Evolutionary conservation across 2,113 vertebrate species (phyloP).

Genomic region (Carollia perspicillata): DNA sequence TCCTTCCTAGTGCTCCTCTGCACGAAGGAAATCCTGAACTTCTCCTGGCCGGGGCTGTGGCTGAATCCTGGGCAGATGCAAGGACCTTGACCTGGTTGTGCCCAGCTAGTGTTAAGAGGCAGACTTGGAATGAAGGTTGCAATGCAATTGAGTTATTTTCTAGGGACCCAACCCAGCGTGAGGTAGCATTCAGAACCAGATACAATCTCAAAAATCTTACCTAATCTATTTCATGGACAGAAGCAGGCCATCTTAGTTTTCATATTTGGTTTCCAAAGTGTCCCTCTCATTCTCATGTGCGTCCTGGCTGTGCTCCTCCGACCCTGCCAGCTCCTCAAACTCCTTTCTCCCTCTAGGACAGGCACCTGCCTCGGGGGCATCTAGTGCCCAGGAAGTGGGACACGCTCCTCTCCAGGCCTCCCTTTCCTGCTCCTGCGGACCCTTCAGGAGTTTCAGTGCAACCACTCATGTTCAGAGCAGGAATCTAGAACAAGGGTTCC

Average conservation of each 20-base stretch:
- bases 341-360: not conserved
- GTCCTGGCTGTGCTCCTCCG: not conserved
- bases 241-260: not conserved
- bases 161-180: not conserved
- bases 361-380: not conserved
- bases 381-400: not conserved
- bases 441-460: fast-evolving
- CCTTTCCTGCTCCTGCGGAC: not conserved
- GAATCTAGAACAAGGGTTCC: not conserved
- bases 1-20: not conserved
- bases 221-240: not conserved
- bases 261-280: not conserved
- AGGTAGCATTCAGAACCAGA: not conserved
- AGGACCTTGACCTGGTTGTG: not conserved
- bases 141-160: not conserved
- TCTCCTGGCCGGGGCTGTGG: not conserved
- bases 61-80: not conserved
- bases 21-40: not conserved
- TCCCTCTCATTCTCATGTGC: not conserved
- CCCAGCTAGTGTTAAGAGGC: not conserved
- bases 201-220: not conserved
- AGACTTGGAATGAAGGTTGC: not conserved
- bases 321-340: not conserved
- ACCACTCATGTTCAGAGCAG: not conserved
- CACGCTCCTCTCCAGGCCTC: not conserved